Evolutionary conservation across 2,888 invertebrate species (phyloP), one percentile per base, ranked within the genome.

Genomic region (Amblyjoppa fuscipennis): DNA sequence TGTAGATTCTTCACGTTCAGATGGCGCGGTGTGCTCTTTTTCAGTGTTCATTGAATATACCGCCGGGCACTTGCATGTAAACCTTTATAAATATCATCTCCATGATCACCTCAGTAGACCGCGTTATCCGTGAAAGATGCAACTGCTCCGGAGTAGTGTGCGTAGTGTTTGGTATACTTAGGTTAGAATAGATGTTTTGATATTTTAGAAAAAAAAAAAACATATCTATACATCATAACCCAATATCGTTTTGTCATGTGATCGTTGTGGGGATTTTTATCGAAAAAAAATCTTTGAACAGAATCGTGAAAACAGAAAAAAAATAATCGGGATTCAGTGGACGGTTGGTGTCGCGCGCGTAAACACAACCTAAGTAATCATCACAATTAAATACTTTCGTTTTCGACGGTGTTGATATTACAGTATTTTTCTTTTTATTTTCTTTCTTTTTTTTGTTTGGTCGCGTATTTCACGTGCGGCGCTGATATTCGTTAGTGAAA

Each of bases 141-240:
- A 41, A 66, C 80, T 69, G n/a, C 45, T 49, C 64, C 56, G 56
- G 56, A 59, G 81, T 84, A 74, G 84, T 84, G 81, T 84, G 61
- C 51, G 70, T 77, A 75, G 88, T 88, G 86, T 89, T 89, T 89
- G 87, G 78, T 76, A 78, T 74, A 59, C 81, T 79, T 92, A 93
- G 93, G 92, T 93, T 92, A 92, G 92, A 87, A 85, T 87, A 87
- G 78, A 69, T 89, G 89, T 90, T 92, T 91, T 91, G 88, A 81
- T 88, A 91, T 89, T 89, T 91, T 89, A 87, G 86, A 87, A 89
- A 87, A 77, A 69, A 64, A 31, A 61, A 64, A 5, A n/a, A 59
- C 34, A 69, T 59, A 78, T 11, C n/a, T 89, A 89, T 89, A 84
- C 4, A 49, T 4, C 3, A 49, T 59, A 76, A 68, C 53, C 41